Base-by-base conservation (phyloP, 2,888 invertebrate genomes). In the Acrocera orbiculus region DNA sequence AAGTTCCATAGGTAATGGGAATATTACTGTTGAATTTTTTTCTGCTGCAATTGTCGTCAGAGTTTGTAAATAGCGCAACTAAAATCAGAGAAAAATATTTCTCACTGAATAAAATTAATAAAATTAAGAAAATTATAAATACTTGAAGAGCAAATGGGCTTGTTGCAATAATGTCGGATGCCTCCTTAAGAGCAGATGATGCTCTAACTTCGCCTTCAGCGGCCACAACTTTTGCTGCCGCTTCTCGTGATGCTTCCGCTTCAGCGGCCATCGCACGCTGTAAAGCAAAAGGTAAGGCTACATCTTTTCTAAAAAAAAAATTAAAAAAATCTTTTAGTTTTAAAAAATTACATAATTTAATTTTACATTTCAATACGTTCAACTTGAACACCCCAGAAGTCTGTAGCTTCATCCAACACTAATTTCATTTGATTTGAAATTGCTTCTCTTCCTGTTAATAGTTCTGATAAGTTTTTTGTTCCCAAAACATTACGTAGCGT, bases 1-100 rank as follows among this genome's bases (percentile, higher is more conserved):
- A 31, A 82, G 57, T 50, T 92, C 90, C 62, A 92, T 73, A 0
- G 92, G 92, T 44, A 92, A 63, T 2, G 92, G 92, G 54, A 93
- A 92, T 38, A 92, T 78, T 46, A 93, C 90, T 1, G 90, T 92
- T 0, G 89, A 90, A 58, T 90, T 90, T 63, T 89, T 90, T 62
- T 93, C 90, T 0, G 86, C 82, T 2, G 90, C 85, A 56, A 92
- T 89, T 35, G 80, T 78, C 62, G 73, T 87, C 36, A 93, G 63
- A 0, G 92, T 92, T 64, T 93, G 92, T 25, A 87, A 65, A 54
- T 85, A 85, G n/a, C 85, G 70, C 39, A 82, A 52, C 80, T 82
- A 61, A 37, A 67, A 69, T n/a, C n/a, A n/a, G n/a, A n/a, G 15
- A 15, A 27, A 27, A 15, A 10, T 27, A 15, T 14, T 13, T 10